Evolutionary conservation across 2,113 vertebrate species (phyloP), one percentile per base, ranked within the genome.

Genomic region (Setophaga kirtlandii): DNA sequence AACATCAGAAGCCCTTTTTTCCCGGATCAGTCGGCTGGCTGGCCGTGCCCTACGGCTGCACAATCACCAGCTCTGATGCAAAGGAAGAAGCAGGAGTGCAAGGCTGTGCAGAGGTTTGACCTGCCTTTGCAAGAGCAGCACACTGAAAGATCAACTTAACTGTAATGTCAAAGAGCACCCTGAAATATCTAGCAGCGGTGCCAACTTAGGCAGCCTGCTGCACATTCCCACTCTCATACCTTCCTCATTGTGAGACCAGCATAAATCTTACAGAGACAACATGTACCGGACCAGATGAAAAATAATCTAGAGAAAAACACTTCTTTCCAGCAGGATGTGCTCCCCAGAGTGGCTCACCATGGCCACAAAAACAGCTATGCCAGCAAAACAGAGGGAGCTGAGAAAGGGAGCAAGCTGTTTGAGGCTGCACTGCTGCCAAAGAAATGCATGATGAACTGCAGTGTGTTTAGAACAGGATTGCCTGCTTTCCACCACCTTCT

Each of bases 211-310:
- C 86, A 94, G 90, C 70, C 71, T 78, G 92, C 83, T 86, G 77
- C 94, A 78, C 56, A 78, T 95, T 96, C 94, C 68, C 76, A 55
- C 64, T 90, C 89, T 96, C 96, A 95, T 92, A 93, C 91, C 93
- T 95, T 94, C 86, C 80, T 84, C 89, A 30, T 59, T 70, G 79
- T 94, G 76, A 86, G 90, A 81, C 64, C 9, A 84, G 56, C 68
- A 96, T 89, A 94, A 95, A 96, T 93, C 80, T 89, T 44, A 59
- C 0, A 10, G 89, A 96, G 73, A 95, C 83, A 94, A 87, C 28
- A n/a, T 84, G 95, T 92, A 94, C 91, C 64, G 56, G 86, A 63
- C 69, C 68, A 93, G 73, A 94, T 68, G 83, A 96, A 96, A 95
- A 97, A 95, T 90, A 92, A 89, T 70, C 76, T 78, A 83, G 39